These are phyloP conservation scores for Leuciscus idus DNA, from an alignment of 2,113 vertebrate species.

Conservation along the genomic window DNA sequence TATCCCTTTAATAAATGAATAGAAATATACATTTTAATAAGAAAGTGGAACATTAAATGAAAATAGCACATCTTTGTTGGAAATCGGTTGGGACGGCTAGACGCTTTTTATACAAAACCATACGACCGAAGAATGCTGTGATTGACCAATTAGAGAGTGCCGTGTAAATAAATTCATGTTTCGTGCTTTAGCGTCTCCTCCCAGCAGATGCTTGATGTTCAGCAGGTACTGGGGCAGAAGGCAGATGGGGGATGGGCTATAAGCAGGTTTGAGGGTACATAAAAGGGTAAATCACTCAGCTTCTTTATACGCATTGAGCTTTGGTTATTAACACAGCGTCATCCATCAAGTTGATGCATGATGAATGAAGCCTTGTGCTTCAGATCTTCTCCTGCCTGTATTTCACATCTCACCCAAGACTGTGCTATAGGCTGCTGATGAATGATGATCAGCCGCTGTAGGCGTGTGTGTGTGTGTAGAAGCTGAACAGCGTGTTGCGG, in stretches of 20 bases:
- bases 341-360: slow-evolving; percentile 71
- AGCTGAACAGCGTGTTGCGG: not conserved
- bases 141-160: not conserved
- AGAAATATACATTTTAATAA: not conserved
- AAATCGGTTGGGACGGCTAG: not conserved
- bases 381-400: not conserved
- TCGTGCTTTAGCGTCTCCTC: not conserved
- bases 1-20: not conserved
- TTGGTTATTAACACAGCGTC: slow-evolving; percentile 1
- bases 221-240: slow-evolving; percentile 1
- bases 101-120: not conserved
- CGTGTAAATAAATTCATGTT: not conserved
- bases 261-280: not conserved
- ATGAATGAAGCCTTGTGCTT: slow-evolving; percentile 50
- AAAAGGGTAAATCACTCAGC: not conserved
- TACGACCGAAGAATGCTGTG: not conserved
- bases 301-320: slow-evolving; percentile 15
- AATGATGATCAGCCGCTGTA: slow-evolving; percentile 51
- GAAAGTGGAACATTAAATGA: not conserved
- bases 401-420: slow-evolving; percentile 10
- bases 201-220: slow-evolving; percentile 30
- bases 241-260: not conserved
- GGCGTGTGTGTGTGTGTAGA: slow-evolving; percentile 30
- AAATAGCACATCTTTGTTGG: not conserved
- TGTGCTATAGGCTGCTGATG: slow-evolving; percentile 59